Conservation (phyloP, 2,888 invertebrate species). For the Thecophora atra region DNA sequence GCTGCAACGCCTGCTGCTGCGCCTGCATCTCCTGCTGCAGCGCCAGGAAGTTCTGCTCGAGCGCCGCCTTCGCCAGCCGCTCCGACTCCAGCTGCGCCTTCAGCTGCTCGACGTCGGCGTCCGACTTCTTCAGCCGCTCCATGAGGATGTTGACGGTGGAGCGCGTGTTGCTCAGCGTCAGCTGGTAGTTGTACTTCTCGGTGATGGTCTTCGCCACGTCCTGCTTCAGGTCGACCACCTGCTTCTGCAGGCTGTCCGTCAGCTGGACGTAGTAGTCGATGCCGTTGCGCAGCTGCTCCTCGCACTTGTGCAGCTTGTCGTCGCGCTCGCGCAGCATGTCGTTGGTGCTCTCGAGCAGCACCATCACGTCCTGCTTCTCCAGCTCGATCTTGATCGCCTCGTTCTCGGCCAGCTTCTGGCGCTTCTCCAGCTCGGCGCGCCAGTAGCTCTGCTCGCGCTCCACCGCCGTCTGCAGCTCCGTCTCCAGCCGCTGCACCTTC, state of each 20-base stretch:
- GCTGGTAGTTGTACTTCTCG: slow-evolving; percentile 65
- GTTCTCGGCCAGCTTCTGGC: slow-evolving; percentile 69
- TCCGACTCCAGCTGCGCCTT: slow-evolving; percentile 63
- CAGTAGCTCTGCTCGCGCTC: slow-evolving; percentile 66
- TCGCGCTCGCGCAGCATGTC: slow-evolving; percentile 65
- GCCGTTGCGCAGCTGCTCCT: slow-evolving; percentile 62
- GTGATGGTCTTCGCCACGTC: slow-evolving; percentile 63
- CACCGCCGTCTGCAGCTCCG: slow-evolving; percentile 63
- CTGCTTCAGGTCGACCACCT: slow-evolving; percentile 63
- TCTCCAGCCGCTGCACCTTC: slow-evolving; percentile 65
- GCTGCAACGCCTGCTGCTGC: slow-evolving; percentile 53
- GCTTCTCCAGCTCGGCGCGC: slow-evolving; percentile 68
- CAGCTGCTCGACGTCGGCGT: slow-evolving; percentile 65
- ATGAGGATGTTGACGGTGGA: slow-evolving; percentile 65
- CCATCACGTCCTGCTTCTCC: slow-evolving; percentile 68
- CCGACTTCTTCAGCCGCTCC: slow-evolving; percentile 66
- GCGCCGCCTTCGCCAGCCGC: slow-evolving; percentile 57
- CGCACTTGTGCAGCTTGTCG: slow-evolving; percentile 63
- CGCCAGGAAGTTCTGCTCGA: slow-evolving; percentile 58
- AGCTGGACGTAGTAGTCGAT: slow-evolving; percentile 63
- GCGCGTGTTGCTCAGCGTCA: slow-evolving; percentile 64
- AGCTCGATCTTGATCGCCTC: slow-evolving; percentile 69
- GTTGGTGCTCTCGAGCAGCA: slow-evolving; percentile 63
- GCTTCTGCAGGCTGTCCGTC: slow-evolving; percentile 62
- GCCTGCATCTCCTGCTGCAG: slow-evolving; percentile 58